Conservation (phyloP, 2,113 vertebrate genomes). For the Amblyopsis rosae region DNA sequence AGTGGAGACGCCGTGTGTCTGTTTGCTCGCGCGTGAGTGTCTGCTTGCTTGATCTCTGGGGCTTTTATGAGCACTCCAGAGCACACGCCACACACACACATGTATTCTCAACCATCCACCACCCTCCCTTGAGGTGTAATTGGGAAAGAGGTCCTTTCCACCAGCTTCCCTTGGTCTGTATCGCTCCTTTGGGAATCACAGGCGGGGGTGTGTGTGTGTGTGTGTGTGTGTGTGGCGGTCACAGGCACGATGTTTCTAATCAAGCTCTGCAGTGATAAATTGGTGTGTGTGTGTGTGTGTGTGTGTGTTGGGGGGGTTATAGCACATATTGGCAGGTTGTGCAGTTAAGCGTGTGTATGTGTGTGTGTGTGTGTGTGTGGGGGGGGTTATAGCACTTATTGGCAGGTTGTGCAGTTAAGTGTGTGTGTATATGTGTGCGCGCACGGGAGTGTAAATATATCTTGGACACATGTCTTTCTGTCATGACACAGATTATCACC, state of each 20-base stretch:
- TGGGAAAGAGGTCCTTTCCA: slow-evolving; percentile 61
- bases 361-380: slow-evolving; percentile 40
- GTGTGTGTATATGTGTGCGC: neutral
- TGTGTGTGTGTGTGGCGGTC: slow-evolving; percentile 29
- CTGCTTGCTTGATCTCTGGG: no score
- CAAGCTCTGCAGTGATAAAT: slow-evolving; percentile 60
- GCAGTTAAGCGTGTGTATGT: neutral
- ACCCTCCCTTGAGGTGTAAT: slow-evolving; percentile 47
- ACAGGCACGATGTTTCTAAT: slow-evolving; percentile 61
- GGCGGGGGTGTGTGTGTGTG: slow-evolving; percentile 31
- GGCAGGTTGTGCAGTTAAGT: neutral
- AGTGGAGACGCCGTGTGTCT: no score
- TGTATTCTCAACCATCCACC: slow-evolving; percentile 8
- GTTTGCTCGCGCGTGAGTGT: no score
- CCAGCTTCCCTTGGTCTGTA: slow-evolving; percentile 34
- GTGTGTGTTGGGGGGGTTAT: slow-evolving; percentile 41
- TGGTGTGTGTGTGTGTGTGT: slow-evolving; percentile 47
- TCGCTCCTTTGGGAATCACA: slow-evolving; percentile 54
- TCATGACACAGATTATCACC: slow-evolving; percentile 45
- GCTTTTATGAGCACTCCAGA: slow-evolving; percentile 70
- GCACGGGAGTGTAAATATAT: neutral
- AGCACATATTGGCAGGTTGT: neutral
- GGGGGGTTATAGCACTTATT: neutral
- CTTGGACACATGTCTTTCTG: slow-evolving; percentile 5
- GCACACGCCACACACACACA: slow-evolving; percentile 21